Percentiles rank a stretch among this genome's conserved stretches.
phyloP scores from a whole-genome alignment of 2,888 invertebrate species.

The Chloroclystis v-ata region DNA sequence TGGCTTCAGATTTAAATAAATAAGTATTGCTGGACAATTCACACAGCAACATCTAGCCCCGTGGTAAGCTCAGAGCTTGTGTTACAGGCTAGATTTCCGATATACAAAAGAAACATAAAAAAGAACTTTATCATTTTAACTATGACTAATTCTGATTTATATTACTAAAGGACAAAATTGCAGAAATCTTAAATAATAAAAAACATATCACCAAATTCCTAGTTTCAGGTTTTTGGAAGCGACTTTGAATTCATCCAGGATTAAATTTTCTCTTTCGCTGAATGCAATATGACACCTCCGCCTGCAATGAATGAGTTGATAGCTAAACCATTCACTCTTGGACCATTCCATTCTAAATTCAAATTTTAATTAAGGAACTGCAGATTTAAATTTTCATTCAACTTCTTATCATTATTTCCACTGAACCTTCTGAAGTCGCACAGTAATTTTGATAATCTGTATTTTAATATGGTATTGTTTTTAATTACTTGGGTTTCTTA shows the following conservation, averaged over 20 bases:
- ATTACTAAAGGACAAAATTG: too few relatives aligned
- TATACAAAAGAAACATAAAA: not conserved
- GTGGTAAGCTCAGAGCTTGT: too few relatives aligned
- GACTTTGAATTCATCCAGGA: constrained; percentile 37
- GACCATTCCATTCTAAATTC: constrained; percentile 9
- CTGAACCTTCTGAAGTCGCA: too few relatives aligned
- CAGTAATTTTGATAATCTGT: too few relatives aligned
- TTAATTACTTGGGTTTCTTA: too few relatives aligned
- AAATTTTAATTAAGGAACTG: constrained; percentile 10
- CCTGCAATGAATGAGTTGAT: constrained; percentile 30
- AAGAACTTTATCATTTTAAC: too few relatives aligned
- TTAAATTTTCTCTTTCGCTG: constrained; percentile 52
- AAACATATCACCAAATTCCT: constrained; percentile 17
- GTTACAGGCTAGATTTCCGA: too few relatives aligned
- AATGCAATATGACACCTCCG: constrained; percentile 42
- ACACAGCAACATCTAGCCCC: too few relatives aligned
- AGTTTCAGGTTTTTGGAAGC: constrained; percentile 30
- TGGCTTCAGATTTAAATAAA: too few relatives aligned
- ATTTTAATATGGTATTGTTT: too few relatives aligned
- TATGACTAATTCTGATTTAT: too few relatives aligned
- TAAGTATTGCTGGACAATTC: too few relatives aligned
- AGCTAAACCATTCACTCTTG: constrained; percentile 6
- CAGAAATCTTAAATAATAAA: not conserved
- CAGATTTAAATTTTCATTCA: not conserved
- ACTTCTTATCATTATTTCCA: not conserved